phyloP scores from a whole-genome alignment of 1,140 invertebrate species.

The Daktulosphaira vitifoliae region DNA sequence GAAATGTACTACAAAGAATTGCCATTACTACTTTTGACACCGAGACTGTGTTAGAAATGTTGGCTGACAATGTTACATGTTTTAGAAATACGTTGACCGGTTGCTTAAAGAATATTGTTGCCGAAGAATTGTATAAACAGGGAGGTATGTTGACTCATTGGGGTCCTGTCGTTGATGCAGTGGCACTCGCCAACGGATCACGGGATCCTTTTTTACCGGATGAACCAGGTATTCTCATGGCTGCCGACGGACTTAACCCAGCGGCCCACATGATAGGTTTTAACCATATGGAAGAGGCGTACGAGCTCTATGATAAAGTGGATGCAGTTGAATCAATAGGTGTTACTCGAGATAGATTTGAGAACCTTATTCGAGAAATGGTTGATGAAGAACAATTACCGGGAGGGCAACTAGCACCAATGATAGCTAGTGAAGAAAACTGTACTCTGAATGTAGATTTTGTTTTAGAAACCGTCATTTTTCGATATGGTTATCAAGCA shows the following conservation, averaged over 20 bases:
- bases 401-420: slow-evolving; percentile 37
- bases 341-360: slow-evolving; percentile 46
- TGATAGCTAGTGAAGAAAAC: slow-evolving; percentile 49
- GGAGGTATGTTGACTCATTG: slow-evolving; percentile 55
- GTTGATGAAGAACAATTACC: slow-evolving; percentile 42
- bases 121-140: slow-evolving; percentile 51
- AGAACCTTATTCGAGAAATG: slow-evolving; percentile 50
- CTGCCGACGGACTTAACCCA: slow-evolving; percentile 47
- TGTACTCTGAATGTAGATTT: slow-evolving; percentile 59
- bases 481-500: slow-evolving; percentile 56
- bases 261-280: slow-evolving; percentile 64
- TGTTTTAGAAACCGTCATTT: slow-evolving; percentile 60
- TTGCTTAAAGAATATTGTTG: slow-evolving; percentile 55
- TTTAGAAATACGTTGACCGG: slow-evolving; percentile 49
- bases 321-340: slow-evolving; percentile 46
- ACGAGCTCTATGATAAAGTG: slow-evolving; percentile 49
- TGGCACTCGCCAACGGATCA: slow-evolving; percentile 52
- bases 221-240: slow-evolving; percentile 53
- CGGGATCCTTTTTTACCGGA: slow-evolving; percentile 56
- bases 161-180: slow-evolving; percentile 63
- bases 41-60: slow-evolving; percentile 47
- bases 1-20: slow-evolving; percentile 53
- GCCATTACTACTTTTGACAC: slow-evolving; percentile 49
- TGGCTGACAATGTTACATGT: slow-evolving; percentile 58
- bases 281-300: slow-evolving; percentile 67